Percentiles rank a stretch among this genome's conserved stretches.
phyloP scores from a whole-genome alignment of 2,797 vertebrate genomes.

The Coregonus ussuriensis region DNA sequence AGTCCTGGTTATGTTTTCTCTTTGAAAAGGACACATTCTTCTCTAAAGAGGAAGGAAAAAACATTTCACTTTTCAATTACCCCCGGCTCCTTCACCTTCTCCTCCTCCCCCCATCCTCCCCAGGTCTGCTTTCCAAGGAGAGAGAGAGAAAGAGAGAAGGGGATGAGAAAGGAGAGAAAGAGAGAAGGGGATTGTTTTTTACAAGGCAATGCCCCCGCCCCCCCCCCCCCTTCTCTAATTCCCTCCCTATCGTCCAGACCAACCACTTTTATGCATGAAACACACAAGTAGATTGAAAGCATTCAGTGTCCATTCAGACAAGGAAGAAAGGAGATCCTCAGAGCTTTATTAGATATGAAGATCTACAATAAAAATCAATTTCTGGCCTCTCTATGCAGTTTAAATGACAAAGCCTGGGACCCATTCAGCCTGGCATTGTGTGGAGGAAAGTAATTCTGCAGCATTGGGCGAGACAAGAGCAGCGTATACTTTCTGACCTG shows the following conservation, averaged over 20 bases:
- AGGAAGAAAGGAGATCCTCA: conserved; percentile 99
- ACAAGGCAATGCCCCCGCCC: conserved; percentile 45
- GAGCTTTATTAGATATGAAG: conserved; percentile 99
- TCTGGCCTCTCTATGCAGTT: conserved; percentile 99
- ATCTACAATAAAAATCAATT: conserved; percentile 99
- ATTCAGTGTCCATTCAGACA: conserved; percentile 98
- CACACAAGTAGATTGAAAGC: conserved; percentile 99
- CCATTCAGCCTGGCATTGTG: conserved; percentile 98
- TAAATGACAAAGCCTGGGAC: conserved; percentile 99
- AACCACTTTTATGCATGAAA: conserved; percentile 99
- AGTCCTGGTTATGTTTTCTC: conserved; percentile 67
- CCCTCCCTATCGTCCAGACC: conserved; percentile 70
- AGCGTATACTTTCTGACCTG: conserved; percentile 93
- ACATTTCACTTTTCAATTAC: conserved; percentile 83
- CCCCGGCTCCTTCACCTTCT: conserved; percentile 74
- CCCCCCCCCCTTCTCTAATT: conserved; percentile 69
- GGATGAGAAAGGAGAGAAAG: conserved; percentile 14
- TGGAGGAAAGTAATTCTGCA: conserved; percentile 97
- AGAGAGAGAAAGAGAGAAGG: conserved; percentile 62
- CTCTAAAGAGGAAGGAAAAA: conserved; percentile 65
- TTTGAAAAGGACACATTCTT: conserved; percentile 73
- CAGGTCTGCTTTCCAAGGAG: conserved; percentile 81
- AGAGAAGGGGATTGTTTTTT: conserved; percentile 66
- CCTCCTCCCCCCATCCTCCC: conserved; percentile 73
- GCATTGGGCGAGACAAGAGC: conserved; percentile 91